These are phyloP conservation scores for Aphelenchoides bicaudatus DNA, from an alignment of 2,888 invertebrate genomes.

Conservation along the genomic window DNA sequence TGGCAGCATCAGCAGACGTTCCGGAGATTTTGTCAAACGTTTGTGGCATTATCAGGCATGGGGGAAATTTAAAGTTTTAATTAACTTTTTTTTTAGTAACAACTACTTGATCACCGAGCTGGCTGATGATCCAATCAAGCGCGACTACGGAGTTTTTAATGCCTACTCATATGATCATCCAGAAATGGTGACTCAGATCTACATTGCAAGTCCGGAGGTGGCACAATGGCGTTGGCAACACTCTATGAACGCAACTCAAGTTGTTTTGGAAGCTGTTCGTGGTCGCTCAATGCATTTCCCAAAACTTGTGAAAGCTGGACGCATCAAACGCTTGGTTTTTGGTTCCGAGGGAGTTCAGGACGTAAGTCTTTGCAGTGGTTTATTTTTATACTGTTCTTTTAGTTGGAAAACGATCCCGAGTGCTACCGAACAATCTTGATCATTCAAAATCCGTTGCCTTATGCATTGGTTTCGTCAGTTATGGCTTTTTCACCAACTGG, in stretches of 20 bases:
- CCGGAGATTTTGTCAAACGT: slow-evolving; percentile 26
- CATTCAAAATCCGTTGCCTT: slow-evolving; percentile 15
- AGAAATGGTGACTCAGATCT: slow-evolving; percentile 12
- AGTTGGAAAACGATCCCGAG: slow-evolving; percentile 36
- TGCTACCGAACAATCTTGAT: slow-evolving; percentile 24
- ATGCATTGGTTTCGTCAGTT: slow-evolving; percentile 21
- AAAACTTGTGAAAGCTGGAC: slow-evolving; percentile 25
- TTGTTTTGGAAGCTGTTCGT: slow-evolving; percentile 13
- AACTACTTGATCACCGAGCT: slow-evolving; percentile 26
- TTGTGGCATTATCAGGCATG: slow-evolving; percentile 28
- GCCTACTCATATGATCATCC: slow-evolving; percentile 24
- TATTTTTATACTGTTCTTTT: no score
- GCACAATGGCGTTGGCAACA: slow-evolving; percentile 11
- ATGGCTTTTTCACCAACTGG: slow-evolving; percentile 30
- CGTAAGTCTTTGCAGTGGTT: no score
- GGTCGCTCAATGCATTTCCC: slow-evolving; percentile 28
- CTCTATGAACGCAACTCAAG: slow-evolving; percentile 11
- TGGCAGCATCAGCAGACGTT: no score
- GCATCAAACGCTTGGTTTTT: slow-evolving; percentile 20
- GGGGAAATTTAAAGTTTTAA: no score
- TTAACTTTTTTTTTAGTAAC: no score
- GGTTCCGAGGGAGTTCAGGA: slow-evolving; percentile 29
- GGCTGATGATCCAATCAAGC: slow-evolving; percentile 28
- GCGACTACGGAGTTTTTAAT: slow-evolving; percentile 28
- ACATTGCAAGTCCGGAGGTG: slow-evolving; percentile 16